These are phyloP conservation scores for Copsychus sechellarum DNA, from an alignment of 2,113 vertebrate genomes.

Conservation along the genomic window DNA sequence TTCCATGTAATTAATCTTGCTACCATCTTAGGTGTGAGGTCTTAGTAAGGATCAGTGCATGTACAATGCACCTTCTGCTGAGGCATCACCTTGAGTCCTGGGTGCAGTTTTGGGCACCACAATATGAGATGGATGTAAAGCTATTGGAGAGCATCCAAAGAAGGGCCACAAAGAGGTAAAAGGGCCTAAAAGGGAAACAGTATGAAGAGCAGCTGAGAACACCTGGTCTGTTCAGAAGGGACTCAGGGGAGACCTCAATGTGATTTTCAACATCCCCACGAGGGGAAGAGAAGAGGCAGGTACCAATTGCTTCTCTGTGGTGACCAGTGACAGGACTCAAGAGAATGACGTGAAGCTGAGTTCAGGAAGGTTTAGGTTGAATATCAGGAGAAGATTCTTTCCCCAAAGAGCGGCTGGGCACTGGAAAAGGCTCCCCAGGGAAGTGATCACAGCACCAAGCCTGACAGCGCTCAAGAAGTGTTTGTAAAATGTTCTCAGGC, in stretches of 20 bases:
- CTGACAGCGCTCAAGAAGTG: not conserved
- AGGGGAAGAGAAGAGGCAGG: not conserved
- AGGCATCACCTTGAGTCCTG: not conserved
- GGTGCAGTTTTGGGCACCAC: not conserved
- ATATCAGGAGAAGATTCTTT: not conserved
- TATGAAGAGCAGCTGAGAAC: not conserved
- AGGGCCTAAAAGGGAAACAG: not conserved
- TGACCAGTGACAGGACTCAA: not conserved
- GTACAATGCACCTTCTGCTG: too few species aligned
- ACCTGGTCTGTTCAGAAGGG: not conserved
- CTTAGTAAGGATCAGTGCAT: fast-evolving
- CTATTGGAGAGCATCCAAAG: not conserved
- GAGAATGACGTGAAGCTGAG: not conserved
- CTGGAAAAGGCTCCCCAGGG: not conserved
- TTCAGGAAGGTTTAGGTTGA: not conserved
- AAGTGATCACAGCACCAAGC: not conserved
- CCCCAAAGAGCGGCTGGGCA: not conserved
- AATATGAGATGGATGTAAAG: not conserved
- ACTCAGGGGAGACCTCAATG: not conserved
- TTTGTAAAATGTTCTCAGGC: not conserved
- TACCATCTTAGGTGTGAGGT: not conserved
- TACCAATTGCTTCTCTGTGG: not conserved
- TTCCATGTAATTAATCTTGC: not conserved
- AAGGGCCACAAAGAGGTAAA: not conserved
- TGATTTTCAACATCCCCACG: not conserved